Evolutionary conservation across 1,140 invertebrate species (phyloP), one percentile per base, ranked within the genome.

Genomic region (Aphaenogaster ashmeadi): DNA sequence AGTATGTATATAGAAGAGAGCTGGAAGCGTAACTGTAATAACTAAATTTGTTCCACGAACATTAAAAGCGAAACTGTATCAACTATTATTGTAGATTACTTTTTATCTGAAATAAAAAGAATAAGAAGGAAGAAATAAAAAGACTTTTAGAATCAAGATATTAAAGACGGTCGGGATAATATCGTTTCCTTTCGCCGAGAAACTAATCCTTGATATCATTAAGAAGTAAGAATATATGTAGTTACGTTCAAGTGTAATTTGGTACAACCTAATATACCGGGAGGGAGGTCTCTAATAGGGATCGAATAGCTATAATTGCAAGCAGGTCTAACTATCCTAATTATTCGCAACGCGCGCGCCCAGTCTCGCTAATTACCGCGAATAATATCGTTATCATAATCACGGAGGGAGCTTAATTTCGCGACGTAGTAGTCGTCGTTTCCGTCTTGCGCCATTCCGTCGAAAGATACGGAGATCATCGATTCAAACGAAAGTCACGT

Each of bases 271-370:
- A 86, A 58, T 69, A 33, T 44, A 41, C 3, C 50, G 54, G 2
- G 13, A 54, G 44, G 41, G 2, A 66, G 52, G 58, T 18, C 18
- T 69, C 84, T 91, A 92, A 92, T 86, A 90, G 87, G 87, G 75
- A 75, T 72, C 85, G 90, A 93, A 93, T 93, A 75, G 86, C 80
- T 62, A 75, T 93, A 94, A 94, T 94, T 94, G 91, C 80, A 33
- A 69, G 66, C 13, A 83, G 85, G 62, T 91, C 88, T 92, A 93
- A 94, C 89, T 88, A 89, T 87, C 66, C 60, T 92, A 90, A 94
- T 93, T 93, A 91, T 91, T 91, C 67, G 50, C 60, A 67, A 84
- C 69, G 88, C 86, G 87, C 79, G 80, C 67, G 44, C 44, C n/a
- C 13, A n/a, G 64, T 47, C 52, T 58, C 9, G 56, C 81, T 87